Evolutionary conservation across 2,888 invertebrate genomes (phyloP), one percentile per base, ranked within the genome.

Genomic region (Melinaea marsaeus): DNA sequence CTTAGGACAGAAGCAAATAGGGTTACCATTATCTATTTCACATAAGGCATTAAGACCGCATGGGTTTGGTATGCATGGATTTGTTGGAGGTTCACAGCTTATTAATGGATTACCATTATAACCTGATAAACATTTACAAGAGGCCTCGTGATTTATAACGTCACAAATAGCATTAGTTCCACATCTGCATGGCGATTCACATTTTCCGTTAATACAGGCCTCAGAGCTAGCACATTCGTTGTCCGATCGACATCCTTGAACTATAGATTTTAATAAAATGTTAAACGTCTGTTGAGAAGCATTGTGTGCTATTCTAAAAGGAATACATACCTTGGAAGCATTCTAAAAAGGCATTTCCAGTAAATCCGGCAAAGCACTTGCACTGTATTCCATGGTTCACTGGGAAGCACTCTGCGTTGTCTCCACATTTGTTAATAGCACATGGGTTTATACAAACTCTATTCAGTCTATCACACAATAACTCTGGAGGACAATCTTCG

Each of bases 1-100:
- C 83, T 95, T 96, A 0, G 97, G 97, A 78, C 97, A 97, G 88
- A 93, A 96, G 78, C 97, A 98, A 71, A 97, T 95, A 2, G 97
- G 97, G 81, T 94, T 95, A 59, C 96, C 97, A 74, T 95, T 94
- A 74, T 96, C 96, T 58, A 94, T 92, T 87, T 96, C 96, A 79
- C 97, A 98, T 69, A 95, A 85, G 1, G 97, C 97, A 76, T 95
- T 95, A 2, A 92, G 85, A n/a, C 97, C 97, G 75, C 97, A 97
- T n/a, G 97, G 97, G 84, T 95, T 96, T 34, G 96, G 95, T 68
- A 93, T 90, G 75, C 97, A 97, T 1, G 95, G 95, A 81, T 96
- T 94, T 42, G 89, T 83, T n/a, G 96, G 95, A 72, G 93, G 92
- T 75, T 92, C 92, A 79, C 97, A 97, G 60, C 93, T 94, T 60